These are phyloP conservation scores for Homarus americanus DNA, from an alignment of 1,140 invertebrate genomes.

Conservation along the genomic window DNA sequence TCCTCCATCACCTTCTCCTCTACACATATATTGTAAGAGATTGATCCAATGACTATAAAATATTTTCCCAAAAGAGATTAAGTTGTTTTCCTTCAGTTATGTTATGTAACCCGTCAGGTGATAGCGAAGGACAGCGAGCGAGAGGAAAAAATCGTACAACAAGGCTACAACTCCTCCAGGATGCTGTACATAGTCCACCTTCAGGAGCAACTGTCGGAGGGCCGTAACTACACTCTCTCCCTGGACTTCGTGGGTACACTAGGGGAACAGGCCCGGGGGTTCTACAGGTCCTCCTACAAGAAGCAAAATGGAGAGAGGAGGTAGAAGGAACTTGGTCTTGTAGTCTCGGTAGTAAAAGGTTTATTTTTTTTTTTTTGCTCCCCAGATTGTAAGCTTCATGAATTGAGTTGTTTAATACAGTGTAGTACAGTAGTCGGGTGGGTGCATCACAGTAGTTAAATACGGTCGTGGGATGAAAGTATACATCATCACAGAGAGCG, in stretches of 20 bases:
- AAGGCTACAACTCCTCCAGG: not conserved
- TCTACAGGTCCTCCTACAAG: slow-evolving; percentile 33
- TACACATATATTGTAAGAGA: too few relatives aligned
- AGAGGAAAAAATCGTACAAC: slow-evolving; percentile 14
- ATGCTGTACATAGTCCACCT: slow-evolving; percentile 18
- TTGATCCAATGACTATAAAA: too few relatives aligned
- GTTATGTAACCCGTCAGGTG: not conserved
- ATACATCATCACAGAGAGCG: too few relatives aligned
- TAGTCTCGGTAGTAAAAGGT: too few relatives aligned
- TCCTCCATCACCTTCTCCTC: not conserved
- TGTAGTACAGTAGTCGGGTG: too few relatives aligned
- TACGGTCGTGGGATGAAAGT: too few relatives aligned
- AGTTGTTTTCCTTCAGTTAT: not conserved
- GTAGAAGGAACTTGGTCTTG: not conserved
- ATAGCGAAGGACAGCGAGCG: not conserved
- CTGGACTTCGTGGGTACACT: slow-evolving; percentile 46
- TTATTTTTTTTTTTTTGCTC: too few relatives aligned
- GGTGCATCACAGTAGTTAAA: too few relatives aligned
- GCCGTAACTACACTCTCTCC: slow-evolving; percentile 31
- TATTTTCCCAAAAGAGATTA: not conserved
- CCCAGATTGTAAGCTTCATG: too few relatives aligned
- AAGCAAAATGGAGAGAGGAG: slow-evolving; percentile 37
- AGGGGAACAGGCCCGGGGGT: not conserved
- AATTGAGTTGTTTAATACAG: too few relatives aligned
- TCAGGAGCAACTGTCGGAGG: not conserved